A percentile compares a stretch with the other conserved stretches of the same genome.
Conservation (phyloP, 2,888 invertebrate species). For the Drosophila kanekoi region DNA sequence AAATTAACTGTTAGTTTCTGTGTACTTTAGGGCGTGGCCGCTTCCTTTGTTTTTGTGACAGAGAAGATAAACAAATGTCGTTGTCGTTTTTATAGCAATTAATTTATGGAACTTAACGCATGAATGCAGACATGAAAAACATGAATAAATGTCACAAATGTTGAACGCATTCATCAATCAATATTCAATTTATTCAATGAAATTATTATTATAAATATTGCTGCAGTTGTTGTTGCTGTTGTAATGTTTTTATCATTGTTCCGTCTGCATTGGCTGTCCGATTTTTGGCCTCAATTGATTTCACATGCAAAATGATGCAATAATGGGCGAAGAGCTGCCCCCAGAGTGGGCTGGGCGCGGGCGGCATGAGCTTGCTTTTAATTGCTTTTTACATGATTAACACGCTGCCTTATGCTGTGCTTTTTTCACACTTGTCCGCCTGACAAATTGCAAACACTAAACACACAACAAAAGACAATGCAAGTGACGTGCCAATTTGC, state of each 20-base stretch:
- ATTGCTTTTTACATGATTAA: constrained; percentile 65
- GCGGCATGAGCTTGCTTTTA: constrained; percentile 39
- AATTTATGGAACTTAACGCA: constrained; percentile 62
- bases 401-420: constrained; percentile 29
- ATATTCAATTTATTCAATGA: constrained; percentile 63
- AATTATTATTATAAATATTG: constrained; percentile 48
- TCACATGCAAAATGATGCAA: constrained; percentile 16
- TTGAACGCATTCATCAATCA: constrained; percentile 64
- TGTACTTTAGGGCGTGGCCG: not conserved
- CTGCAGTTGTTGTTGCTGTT: constrained; percentile 5
- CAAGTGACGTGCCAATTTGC: constrained; percentile 59
- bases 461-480: constrained; percentile 55
- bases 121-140: constrained; percentile 60
- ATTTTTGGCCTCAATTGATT: constrained; percentile 23
- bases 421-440: constrained; percentile 31
- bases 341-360: too few relatives aligned
- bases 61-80: constrained; percentile 27
- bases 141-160: constrained; percentile 70
- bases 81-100: constrained; percentile 60
- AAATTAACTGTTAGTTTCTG: not conserved
- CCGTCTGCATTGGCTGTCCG: constrained; percentile 16
- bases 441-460: constrained; percentile 51
- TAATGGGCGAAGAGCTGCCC: not conserved
- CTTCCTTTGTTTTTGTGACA: not conserved
- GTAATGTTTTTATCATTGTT: constrained; percentile 5